These are phyloP conservation scores for Elysia crispata DNA, from an alignment of 2,888 invertebrate genomes.

Conservation along the genomic window DNA sequence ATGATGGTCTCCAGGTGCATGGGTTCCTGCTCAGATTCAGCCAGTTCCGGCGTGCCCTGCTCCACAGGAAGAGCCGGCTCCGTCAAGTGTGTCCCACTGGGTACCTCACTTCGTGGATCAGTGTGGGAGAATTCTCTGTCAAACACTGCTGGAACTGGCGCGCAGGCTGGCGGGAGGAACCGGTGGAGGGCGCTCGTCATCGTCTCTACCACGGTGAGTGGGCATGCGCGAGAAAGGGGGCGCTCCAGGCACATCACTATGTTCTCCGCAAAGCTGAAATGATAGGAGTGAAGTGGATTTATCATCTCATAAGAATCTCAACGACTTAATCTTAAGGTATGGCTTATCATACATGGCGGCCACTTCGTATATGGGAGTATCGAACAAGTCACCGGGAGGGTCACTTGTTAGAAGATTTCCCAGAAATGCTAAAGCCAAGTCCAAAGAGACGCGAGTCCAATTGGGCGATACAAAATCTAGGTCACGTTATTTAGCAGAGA, in stretches of 20 bases:
- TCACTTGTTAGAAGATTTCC: too few relatives aligned
- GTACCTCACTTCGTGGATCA: not conserved
- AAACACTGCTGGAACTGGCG: slow-evolving; percentile 43
- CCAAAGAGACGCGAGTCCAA: too few relatives aligned
- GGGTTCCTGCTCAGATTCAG: slow-evolving; percentile 23
- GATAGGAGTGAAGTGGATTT: not conserved
- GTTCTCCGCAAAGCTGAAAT: slow-evolving; percentile 50
- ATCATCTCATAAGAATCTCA: too few relatives aligned
- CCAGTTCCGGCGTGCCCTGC: not conserved
- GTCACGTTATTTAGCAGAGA: too few relatives aligned
- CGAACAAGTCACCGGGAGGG: too few relatives aligned
- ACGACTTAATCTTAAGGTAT: too few relatives aligned
- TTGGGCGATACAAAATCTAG: too few relatives aligned
- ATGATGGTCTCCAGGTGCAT: slow-evolving; percentile 47
- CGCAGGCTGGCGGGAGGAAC: slow-evolving; percentile 49
- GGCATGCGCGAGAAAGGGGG: slow-evolving; percentile 45
- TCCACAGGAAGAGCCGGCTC: not conserved
- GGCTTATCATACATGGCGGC: too few relatives aligned
- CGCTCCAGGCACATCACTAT: slow-evolving; percentile 51
- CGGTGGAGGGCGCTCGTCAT: slow-evolving; percentile 43
- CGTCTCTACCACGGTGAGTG: slow-evolving; percentile 41
- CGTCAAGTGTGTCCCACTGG: not conserved
- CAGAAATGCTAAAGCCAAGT: too few relatives aligned
- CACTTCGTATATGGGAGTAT: too few relatives aligned
- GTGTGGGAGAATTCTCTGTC: not conserved